phyloP scores from a whole-genome alignment of 2,888 invertebrate genomes.

The Clunio marinus region DNA sequence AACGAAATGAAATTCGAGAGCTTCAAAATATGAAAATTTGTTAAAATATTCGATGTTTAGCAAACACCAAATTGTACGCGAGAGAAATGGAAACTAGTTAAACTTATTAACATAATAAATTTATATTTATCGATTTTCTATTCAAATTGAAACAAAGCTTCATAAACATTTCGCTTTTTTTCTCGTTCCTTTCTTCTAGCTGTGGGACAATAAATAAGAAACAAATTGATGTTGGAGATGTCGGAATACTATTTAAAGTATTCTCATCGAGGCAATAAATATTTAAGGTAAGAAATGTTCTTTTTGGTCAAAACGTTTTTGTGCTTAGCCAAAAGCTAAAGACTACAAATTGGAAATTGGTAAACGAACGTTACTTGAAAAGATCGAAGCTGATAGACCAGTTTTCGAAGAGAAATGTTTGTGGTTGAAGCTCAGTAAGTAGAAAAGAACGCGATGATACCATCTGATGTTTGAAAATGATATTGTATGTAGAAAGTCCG shows the following conservation, averaged over 20 bases:
- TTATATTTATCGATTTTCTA: conserved; percentile 37
- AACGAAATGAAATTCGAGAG: neutral
- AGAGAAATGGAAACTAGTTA: neutral
- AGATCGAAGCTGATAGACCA: too few relatives aligned
- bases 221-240: neutral
- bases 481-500: neutral
- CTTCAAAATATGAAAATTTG: neutral
- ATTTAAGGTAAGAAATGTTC: too few relatives aligned
- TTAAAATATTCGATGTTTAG: neutral
- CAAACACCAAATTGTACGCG: conserved; percentile 7
- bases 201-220: neutral
- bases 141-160: conserved; percentile 31
- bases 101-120: conserved; percentile 35
- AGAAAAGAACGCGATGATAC: too few relatives aligned
- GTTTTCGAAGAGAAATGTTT: too few relatives aligned
- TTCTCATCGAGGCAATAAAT: too few relatives aligned
- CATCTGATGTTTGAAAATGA: neutral
- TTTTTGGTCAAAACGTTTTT: too few relatives aligned
- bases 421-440: too few relatives aligned
- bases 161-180: neutral
- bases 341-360: too few relatives aligned
- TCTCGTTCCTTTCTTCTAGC: neutral
- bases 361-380: too few relatives aligned
- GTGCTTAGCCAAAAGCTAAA: too few relatives aligned
- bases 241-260: too few relatives aligned